These are phyloP conservation scores for Chionodraco myersi DNA, from an alignment of 2,113 vertebrate genomes.

Conservation along the genomic window DNA sequence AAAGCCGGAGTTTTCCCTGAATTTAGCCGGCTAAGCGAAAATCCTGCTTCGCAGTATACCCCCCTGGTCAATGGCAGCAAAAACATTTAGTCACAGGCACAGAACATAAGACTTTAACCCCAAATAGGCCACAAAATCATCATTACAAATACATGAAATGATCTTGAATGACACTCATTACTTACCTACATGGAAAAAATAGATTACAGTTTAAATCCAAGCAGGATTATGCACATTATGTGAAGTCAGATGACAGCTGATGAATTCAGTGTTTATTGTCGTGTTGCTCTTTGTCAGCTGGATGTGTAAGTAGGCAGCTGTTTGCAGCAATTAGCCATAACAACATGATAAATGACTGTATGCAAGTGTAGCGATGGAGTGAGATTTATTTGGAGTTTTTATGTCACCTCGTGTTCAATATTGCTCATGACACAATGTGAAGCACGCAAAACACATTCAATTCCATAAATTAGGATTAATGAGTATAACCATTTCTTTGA, in stretches of 20 bases:
- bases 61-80: neutral
- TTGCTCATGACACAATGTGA: neutral
- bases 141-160: neutral
- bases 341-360: neutral
- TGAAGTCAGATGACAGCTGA: neutral
- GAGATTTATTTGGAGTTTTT: no score
- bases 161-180: no score
- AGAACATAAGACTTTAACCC: neutral
- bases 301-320: neutral
- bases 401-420: neutral
- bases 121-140: neutral
- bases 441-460: neutral
- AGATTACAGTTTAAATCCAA: no score
- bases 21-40: no score
- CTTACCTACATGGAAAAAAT: no score
- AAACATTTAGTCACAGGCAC: neutral
- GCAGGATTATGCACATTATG: no score
- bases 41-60: no score
- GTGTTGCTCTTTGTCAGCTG: slow-evolving; percentile 1
- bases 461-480: neutral
- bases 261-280: neutral
- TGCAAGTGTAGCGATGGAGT: neutral
- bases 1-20: no score
- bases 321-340: neutral
- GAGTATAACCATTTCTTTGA: neutral